Evolutionary conservation across 2,888 invertebrate genomes (phyloP), one percentile per base, ranked within the genome.

Genomic region (Drosophila peninsularis): DNA sequence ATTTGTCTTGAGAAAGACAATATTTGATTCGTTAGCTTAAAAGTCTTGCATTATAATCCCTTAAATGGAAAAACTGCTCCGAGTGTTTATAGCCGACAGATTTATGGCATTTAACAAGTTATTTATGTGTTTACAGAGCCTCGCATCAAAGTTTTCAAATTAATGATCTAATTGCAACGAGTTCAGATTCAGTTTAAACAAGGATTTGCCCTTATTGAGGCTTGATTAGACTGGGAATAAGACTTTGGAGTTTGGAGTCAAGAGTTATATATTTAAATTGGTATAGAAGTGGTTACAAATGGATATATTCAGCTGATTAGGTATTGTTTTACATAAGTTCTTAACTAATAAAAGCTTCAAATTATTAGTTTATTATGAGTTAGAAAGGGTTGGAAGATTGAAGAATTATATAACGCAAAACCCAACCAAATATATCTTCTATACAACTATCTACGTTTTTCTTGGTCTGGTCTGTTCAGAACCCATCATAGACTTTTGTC

Each of bases 1-100:
- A 50, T 50, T 50, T 50, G 50, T 21, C 50, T 50, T 21, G n/a
- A 21, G 3, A 30, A 50, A 9, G 34, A 50, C 37, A 32, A 21
- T 41, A 19, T 41, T 42, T 32, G 14, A 54, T 27, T 13, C 19
- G 30, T 11, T 19, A 41, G 30, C 19, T 41, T 32, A 32, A 54
- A 14, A 54, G 19, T 41, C 19, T 6, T 32, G 10, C 30, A 32
- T 41, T 30, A 53, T 53, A 19, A 41, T 9, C 36, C 37, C 52
- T 24, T 36, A 1, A 52, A 24, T 52, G 24, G 36, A n/a, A 10
- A 14, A 52, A 24, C 5, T 6, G 36, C 24, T 34, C 2, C 4
- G 14, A 34, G 10, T 34, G 34, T 3, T 50, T 21, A 50, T n/a
- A 21, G 34, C 50, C 14, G 3, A 21, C 34, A 21, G 34, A 36